Conservation (phyloP, 2,888 invertebrate genomes). For the Thelaira solivaga region DNA sequence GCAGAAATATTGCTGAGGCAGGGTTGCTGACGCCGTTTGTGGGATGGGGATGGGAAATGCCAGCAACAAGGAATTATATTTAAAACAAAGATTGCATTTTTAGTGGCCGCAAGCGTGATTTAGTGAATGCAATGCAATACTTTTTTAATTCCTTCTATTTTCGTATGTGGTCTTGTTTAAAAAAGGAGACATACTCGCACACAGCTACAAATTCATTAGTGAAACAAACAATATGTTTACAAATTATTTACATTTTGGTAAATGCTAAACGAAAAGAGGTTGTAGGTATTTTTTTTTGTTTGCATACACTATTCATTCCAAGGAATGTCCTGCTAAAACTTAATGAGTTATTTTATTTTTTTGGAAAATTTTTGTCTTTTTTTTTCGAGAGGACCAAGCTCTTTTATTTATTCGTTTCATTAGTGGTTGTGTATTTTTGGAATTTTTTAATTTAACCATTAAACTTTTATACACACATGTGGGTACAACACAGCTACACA, state of each 20-base stretch:
- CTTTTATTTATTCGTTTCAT: constrained; percentile 60
- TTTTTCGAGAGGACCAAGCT: constrained; percentile 17
- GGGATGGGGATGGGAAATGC: background rate
- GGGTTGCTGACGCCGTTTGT: too few relatives aligned
- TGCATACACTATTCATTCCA: constrained; percentile 9
- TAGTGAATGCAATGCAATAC: constrained; percentile 74
- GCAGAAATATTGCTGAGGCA: constrained; percentile 10
- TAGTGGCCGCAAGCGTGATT: constrained; percentile 74
- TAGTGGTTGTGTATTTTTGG: constrained; percentile 52
- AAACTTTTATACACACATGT: background rate
- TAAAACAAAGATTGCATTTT: constrained; percentile 67
- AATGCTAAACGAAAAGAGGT: background rate
- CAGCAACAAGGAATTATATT: constrained; percentile 25
- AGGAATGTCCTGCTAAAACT: constrained; percentile 72
- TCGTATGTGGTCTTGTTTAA: constrained; percentile 13
- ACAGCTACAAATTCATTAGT: constrained; percentile 15
- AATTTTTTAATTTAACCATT: constrained; percentile 59
- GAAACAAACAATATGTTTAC: constrained; percentile 16
- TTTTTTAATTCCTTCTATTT: constrained; percentile 65
- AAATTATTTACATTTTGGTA: background rate
- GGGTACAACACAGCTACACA: background rate
- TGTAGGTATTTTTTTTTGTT: background rate
- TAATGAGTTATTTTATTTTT: constrained; percentile 72
- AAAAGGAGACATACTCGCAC: background rate
- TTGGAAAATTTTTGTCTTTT: constrained; percentile 49